Evolutionary conservation across 1,140 invertebrate genomes (phyloP), one percentile per base, ranked within the genome.

Genomic region (Aphaenogaster floridana): DNA sequence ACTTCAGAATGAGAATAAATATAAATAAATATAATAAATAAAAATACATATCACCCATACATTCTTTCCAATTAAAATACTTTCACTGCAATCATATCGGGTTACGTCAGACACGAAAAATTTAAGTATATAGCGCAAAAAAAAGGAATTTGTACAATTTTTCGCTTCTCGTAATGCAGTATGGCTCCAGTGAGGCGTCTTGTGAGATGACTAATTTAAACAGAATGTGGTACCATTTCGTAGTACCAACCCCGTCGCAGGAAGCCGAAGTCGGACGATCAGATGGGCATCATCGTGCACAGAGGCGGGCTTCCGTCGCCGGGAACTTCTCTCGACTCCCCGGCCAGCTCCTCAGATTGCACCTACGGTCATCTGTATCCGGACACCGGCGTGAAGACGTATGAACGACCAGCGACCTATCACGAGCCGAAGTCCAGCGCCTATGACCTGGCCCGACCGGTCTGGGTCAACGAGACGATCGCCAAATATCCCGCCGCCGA

Each of bases 221-320:
- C 0, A 34, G 3, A 52, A 69, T 42, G 13, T 45, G 6, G 0
- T 80, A 54, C 2, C 74, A 52, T 86, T 28, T 93, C 91, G 8
- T 86, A 95, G 95, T 95, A 95, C 81, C 95, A 95, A 64, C 95
- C 95, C 8, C 92, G 95, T 15, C 92, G 95, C 57, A 92, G 94
- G 87, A 95, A 95, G 92, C 94, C 94, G 6, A 95, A 95, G 84
- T 64, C 90, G 21, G 94, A 95, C 2, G 95, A 95, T 15, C 94
- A 95, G 76, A 80, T 93, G 54, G 91, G 81, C n/a, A 91, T 94
- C 13, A 68, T 93, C 76, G 84, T 91, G 50, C 90, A 94, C 36
- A 88, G 90, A 28, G 59, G 89, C 3, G 36, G 91, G 0, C 71
- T 92, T 42, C 72, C 91, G n/a, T 90, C 92, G 1, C 72, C 89